Evolutionary conservation across 2,797 vertebrate species (phyloP), one percentile per base, ranked within the genome.

Genomic region (Lutjanus argentimaculatus): DNA sequence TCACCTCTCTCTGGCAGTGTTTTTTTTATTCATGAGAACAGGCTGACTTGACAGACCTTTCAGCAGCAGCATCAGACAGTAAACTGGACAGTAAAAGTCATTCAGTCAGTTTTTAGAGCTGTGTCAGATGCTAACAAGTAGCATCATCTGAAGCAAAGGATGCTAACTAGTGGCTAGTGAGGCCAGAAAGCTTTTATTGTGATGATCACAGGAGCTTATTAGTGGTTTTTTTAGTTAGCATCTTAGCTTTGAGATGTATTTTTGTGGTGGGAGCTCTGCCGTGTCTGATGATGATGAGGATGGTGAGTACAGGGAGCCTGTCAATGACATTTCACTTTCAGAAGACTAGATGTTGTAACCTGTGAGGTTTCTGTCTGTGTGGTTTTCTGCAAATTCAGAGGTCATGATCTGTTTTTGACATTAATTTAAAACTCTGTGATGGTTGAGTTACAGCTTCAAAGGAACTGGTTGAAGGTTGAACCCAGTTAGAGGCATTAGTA

Each of bases 21-120:
- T 59, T 79, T 57, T 59, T 71, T 81, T 79, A 85, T 85, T 87
- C 80, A 85, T 79, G 80, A 89, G 75, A 6, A 21, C 14, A 57
- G 62, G 40, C 73, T 66, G 77, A 74, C 30, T 45, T 58, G 30
- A 48, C 51, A 52, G 58, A 74, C 7, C 59, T 65, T 63, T 65
- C 51, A 76, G 65, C 70, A 56, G 85, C 68, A 75, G 78, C 66
- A 52, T 77, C 5, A 40, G 30, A 22, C 62, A 12, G 57, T 17
- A 1, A 10, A 49, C 25, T 14, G 63, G 30, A 36, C 76, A 67
- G 42, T 12, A 8, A 4, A 12, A 55, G 56, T 52, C 59, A 5
- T 2, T 22, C 43, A 3, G 51, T 40, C 17, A 13, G 9, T 7
- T 12, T 56, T 62, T 49, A 62, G 36, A 42, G 67, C 8, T 77